Conservation (phyloP, 2,113 vertebrate genomes). For the Rhinopithecus roxellana region DNA sequence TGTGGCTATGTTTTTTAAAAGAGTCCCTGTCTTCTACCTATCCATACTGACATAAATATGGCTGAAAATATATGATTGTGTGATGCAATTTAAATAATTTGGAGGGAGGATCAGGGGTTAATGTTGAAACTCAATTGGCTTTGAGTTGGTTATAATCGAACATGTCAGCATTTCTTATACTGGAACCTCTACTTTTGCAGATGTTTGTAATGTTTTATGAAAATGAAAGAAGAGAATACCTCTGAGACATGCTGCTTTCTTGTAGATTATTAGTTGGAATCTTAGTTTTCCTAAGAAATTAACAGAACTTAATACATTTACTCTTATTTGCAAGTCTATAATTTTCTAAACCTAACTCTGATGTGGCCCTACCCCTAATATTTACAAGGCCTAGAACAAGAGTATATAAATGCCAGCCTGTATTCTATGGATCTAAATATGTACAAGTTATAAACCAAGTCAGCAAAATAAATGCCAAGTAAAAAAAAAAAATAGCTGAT, state of each 20-base stretch:
- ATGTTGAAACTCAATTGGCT: neutral
- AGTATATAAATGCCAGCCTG: neutral
- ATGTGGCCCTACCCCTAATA: neutral
- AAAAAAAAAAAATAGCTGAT: neutral
- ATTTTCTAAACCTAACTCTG: constrained; percentile 27
- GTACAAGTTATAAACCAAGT: neutral
- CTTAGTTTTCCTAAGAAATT: neutral
- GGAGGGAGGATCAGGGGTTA: neutral
- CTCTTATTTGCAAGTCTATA: neutral
- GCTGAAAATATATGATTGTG: neutral
- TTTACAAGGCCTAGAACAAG: neutral
- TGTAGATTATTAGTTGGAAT: neutral
- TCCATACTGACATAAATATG: neutral
- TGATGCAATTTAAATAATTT: neutral
- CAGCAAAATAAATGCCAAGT: neutral
- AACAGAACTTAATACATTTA: neutral
- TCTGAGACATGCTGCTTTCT: neutral
- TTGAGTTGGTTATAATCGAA: neutral
- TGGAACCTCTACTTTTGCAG: neutral
- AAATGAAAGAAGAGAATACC: neutral
- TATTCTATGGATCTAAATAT: neutral
- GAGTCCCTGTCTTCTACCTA: neutral
- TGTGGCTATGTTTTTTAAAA: neutral
- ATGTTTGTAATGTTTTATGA: neutral
- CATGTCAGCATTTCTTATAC: neutral